Percentiles rank a stretch among this genome's conserved stretches.
These are phyloP conservation scores for Dorcus hopei DNA, from an alignment of 2,888 invertebrate species.

Conservation along the genomic window DNA sequence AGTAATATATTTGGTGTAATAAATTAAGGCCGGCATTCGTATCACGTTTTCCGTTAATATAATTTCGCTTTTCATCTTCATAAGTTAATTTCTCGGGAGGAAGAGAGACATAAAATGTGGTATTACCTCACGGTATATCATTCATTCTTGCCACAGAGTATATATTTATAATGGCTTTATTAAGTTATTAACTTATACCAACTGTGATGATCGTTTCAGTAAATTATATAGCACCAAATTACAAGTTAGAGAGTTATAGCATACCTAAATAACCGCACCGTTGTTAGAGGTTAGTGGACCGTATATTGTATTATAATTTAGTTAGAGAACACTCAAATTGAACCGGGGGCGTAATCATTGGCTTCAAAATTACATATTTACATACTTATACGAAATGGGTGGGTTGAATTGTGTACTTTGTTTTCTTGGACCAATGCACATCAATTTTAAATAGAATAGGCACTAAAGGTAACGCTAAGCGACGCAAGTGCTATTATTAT, in stretches of 20 bases:
- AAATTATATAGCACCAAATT: slow-evolving; percentile 42
- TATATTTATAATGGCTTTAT: slow-evolving; percentile 33
- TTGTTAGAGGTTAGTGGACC: slow-evolving; percentile 28
- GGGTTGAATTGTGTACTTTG: slow-evolving; percentile 25
- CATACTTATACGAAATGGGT: slow-evolving; percentile 32
- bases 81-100: neutral
- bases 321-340: slow-evolving; percentile 28
- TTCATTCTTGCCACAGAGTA: slow-evolving; percentile 1
- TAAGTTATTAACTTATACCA: slow-evolving; percentile 44
- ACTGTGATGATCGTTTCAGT: slow-evolving; percentile 43
- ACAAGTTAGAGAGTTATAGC: slow-evolving; percentile 30
- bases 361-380: slow-evolving; percentile 35
- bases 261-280: slow-evolving; percentile 32
- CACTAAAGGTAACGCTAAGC: too few species aligned
- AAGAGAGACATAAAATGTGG: neutral
- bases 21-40: neutral
- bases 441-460: neutral
- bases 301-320: slow-evolving; percentile 31
- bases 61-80: neutral
- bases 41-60: neutral
- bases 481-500: too few species aligned
- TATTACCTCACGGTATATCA: neutral
- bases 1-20: too few species aligned
- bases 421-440: slow-evolving; percentile 7
- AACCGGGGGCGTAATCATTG: slow-evolving; percentile 35